phyloP scores from a whole-genome alignment of 2,113 vertebrate species.

The Rynchops niger region DNA sequence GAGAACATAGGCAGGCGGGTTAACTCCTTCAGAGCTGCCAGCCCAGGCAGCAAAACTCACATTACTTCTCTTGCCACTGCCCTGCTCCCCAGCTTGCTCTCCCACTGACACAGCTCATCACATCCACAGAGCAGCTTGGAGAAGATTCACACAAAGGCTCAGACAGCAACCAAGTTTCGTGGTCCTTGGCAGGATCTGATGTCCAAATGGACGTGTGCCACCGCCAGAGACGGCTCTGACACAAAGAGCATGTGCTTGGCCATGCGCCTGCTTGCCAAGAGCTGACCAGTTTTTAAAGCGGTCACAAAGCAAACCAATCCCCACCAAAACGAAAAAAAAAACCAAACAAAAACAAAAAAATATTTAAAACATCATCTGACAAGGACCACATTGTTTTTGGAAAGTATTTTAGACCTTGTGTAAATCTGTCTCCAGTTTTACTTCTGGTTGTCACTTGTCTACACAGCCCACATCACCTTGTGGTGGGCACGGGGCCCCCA shows the following conservation, averaged over 20 bases:
- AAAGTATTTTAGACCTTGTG: neutral
- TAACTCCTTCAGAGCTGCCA: neutral
- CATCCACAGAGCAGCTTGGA: neutral
- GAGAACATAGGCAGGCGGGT: neutral
- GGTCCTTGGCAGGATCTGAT: neutral
- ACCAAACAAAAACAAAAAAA: no score
- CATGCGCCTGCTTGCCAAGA: neutral
- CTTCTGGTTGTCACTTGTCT: neutral
- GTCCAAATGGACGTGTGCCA: neutral
- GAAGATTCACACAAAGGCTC: neutral
- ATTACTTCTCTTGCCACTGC: neutral
- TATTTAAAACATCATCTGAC: neutral
- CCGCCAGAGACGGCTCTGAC: neutral
- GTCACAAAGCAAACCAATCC: neutral
- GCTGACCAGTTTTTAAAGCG: neutral
- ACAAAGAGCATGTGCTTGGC: neutral
- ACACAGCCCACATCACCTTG: neutral
- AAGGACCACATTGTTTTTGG: neutral
- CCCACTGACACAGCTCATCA: neutral
- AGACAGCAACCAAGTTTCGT: neutral
- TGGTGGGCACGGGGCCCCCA: fast-evolving
- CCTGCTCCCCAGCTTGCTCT: neutral
- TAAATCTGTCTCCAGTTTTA: neutral
- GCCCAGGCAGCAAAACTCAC: neutral
- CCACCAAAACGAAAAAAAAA: neutral